These are phyloP conservation scores for Antigone vipio DNA, from an alignment of 2,113 vertebrate species.

Conservation along the genomic window DNA sequence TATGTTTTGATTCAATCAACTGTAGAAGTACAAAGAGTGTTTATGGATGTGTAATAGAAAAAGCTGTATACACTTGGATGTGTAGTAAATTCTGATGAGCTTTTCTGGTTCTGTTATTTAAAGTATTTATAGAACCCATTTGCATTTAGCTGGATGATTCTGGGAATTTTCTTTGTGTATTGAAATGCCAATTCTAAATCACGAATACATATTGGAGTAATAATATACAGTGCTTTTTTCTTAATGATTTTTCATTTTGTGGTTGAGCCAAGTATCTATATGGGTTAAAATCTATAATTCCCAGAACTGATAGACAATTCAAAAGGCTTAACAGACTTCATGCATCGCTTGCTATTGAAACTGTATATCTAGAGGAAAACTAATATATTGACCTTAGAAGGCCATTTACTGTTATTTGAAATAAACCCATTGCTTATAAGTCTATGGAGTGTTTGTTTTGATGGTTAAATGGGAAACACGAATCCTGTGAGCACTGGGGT, in stretches of 20 bases:
- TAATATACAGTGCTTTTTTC: conserved; percentile 50
- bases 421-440: background rate
- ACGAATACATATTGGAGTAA: conserved; percentile 25
- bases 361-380: conserved; percentile 45
- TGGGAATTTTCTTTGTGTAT: conserved; percentile 22
- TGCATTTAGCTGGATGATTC: conserved; percentile 27
- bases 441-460: conserved; percentile 7
- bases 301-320: conserved; percentile 70
- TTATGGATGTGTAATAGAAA: conserved; percentile 22
- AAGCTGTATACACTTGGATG: background rate
- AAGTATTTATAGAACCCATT: conserved; percentile 33
- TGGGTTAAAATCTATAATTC: conserved; percentile 70
- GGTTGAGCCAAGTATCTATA: conserved; percentile 61
- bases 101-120: background rate
- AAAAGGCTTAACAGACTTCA: conserved; percentile 59
- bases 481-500: background rate
- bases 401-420: conserved; percentile 35
- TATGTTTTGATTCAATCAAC: conserved; percentile 22
- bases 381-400: conserved; percentile 63
- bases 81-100: conserved; percentile 17
- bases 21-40: conserved; percentile 11
- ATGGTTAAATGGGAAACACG: background rate
- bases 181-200: conserved; percentile 51
- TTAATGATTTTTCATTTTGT: conserved; percentile 69
- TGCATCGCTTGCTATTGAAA: conserved; percentile 61